Percentiles rank a stretch among this genome's conserved stretches.
Conservation (phyloP, 2,888 invertebrate species). For the Monoplex corrugatus region DNA sequence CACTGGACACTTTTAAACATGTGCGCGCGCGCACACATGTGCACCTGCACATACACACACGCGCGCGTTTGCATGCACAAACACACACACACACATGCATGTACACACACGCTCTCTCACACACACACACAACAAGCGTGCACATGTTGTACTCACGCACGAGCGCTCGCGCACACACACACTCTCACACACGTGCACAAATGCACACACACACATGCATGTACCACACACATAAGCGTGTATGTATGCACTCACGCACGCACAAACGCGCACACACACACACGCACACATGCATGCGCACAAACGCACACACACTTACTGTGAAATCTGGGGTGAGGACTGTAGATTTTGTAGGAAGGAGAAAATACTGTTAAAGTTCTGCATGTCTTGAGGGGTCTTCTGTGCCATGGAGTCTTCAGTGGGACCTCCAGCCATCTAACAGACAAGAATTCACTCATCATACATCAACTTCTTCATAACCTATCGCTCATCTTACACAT, state of each 20-base stretch:
- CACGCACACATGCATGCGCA: not conserved
- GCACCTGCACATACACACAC: not conserved
- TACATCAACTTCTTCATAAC: too few species aligned
- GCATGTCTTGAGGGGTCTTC: slow-evolving; percentile 9
- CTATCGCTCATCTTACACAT: too few species aligned
- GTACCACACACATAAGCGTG: not conserved
- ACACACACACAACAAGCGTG: not conserved
- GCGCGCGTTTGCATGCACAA: not conserved
- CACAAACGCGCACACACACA: not conserved
- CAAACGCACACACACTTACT: slow-evolving; percentile 9
- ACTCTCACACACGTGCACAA: not conserved
- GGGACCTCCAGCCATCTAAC: slow-evolving; percentile 71
- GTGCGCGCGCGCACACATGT: not conserved
- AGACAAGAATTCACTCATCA: not conserved
- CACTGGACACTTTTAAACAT: not conserved
- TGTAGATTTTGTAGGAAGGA: slow-evolving; percentile 10
- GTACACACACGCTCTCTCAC: not conserved
- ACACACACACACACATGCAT: not conserved
- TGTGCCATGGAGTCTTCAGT: slow-evolving; percentile 66
- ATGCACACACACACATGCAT: not conserved
- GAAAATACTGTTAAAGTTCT: slow-evolving; percentile 49
- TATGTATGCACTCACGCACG: not conserved
- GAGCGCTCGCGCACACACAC: not conserved
- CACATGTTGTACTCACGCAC: too few species aligned
- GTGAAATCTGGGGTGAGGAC: not conserved